Evolutionary conservation across 2,888 invertebrate genomes (phyloP), one percentile per base, ranked within the genome.

Genomic region (Palloptera scutellata): DNA sequence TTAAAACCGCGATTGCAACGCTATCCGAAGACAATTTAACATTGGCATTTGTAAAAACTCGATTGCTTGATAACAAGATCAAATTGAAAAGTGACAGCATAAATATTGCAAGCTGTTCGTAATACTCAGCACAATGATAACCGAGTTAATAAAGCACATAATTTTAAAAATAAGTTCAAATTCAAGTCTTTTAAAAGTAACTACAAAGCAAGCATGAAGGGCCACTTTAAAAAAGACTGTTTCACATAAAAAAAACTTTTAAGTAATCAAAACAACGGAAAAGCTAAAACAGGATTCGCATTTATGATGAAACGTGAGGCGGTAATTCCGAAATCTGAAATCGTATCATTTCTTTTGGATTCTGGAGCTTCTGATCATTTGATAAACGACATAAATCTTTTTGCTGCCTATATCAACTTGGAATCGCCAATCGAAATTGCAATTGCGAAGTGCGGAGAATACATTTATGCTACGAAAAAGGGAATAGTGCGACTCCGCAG

Each of bases 401-500:
- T 68, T 48, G 11, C 20, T n/a, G 61, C 67, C 63, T 70, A 54
- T 67, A 42, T 53, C 9, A 51, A 67, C 4, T 68, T 78, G 67
- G 51, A 67, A 48, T 30, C 41, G 11, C 78, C 76, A 11, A 15
- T 81, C 8, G 75, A 78, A 71, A 81, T 81, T 40, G 76, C 75
- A 57, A 67, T 80, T 53, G 80, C 81, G 17, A 75, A 74, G 58
- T 66, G 73, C 62, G 74, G 72, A 51, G 67, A 73, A 67, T 72
- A 48, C 41, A 70, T 73, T n/a, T 61, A 72, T 64, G 70, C 72
- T 4, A 66, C 69, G 51, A 61, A 63, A 70, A 76, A 68, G 53
- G 81, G 81, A 9, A 73, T 71, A 48, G 66, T 83, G 4, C 66
- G 74, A 20, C 75, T 81, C 6, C 72, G 67, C 11, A 79, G 73